These are phyloP conservation scores for Phasianus colchicus DNA, from an alignment of 2,113 vertebrate genomes.

Conservation along the genomic window DNA sequence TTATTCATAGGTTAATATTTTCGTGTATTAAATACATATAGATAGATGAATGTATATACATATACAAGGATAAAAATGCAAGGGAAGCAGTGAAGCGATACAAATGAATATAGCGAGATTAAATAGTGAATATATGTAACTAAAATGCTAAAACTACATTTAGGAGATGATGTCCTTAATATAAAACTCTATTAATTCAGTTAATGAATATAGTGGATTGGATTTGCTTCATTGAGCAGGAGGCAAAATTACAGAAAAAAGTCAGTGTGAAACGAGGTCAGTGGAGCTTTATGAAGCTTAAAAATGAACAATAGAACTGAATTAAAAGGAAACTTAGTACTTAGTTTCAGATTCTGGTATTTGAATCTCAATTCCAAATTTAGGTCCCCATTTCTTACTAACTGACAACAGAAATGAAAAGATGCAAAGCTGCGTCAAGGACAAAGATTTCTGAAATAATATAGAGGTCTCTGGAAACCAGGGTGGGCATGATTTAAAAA, in stretches of 20 bases:
- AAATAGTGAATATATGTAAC: neutral
- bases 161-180: neutral
- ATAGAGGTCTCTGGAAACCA: neutral
- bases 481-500: neutral
- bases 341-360: neutral
- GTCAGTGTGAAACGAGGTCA: constrained; percentile 18
- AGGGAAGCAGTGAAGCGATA: neutral
- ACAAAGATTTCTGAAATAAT: neutral
- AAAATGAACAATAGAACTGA: neutral
- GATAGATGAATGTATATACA: neutral
- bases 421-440: neutral
- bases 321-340: neutral
- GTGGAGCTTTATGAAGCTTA: neutral
- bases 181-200: neutral
- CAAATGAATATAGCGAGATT: neutral
- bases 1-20: neutral
- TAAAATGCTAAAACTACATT: neutral
- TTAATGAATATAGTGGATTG: neutral
- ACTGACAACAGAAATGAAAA: neutral
- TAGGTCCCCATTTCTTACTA: neutral
- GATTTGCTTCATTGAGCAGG: neutral
- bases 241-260: constrained; percentile 25
- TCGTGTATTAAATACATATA: neutral
- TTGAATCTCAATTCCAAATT: neutral
- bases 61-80: neutral